Evolutionary conservation across 2,797 vertebrate genomes (phyloP), one percentile per base, ranked within the genome.

Genomic region (Alcedo quadribrachys): DNA sequence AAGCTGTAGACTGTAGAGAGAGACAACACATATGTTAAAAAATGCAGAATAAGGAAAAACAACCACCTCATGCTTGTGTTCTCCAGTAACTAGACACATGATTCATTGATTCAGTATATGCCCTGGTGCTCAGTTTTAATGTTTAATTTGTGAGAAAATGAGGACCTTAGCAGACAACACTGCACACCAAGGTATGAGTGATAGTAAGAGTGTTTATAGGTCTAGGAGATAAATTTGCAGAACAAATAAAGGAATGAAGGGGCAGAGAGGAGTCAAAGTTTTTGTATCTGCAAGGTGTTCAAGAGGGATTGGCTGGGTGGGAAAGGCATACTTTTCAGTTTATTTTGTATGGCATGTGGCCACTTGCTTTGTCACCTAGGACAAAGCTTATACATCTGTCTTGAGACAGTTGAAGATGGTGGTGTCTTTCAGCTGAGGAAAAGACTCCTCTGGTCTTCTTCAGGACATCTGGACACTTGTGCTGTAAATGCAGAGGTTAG

Each of bases 21-120:
- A 67, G 17, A 82, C 86, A 92, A 92, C 48, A 95, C 76, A 89
- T 19, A 20, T 11, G 42, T 53, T 63, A 60, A 42, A 9, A 85
- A 91, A 87, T 51, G 25, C 30, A 18, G 50, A 67, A 96, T 62
- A 50, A 71, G 24, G 22, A 60, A 7, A 35, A 66, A 6, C 9
- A 42, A 43, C 42, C 50, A 12, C 17, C 8, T 63, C 30, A 57
- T 69, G 63, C 32, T 69, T n/a, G 32, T 75, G 77, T 74, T 57
- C 30, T 76, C 3, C 67, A 32, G 83, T 77, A 95, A 84, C 37
- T 74, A 73, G 21, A 12, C 22, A n/a, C 15, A 50, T 35, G 17
- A 55, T 67, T 87, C 9, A n/a, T 17, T 78, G 48, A 43, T 78
- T 42, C 61, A 50, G 53, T 55, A 2, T 51, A 74, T 46, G 48